A percentile compares a stretch with the other conserved stretches of the same genome.
phyloP scores from a whole-genome alignment of 2,888 invertebrate species.

The Caenorhabditis sp. region DNA sequence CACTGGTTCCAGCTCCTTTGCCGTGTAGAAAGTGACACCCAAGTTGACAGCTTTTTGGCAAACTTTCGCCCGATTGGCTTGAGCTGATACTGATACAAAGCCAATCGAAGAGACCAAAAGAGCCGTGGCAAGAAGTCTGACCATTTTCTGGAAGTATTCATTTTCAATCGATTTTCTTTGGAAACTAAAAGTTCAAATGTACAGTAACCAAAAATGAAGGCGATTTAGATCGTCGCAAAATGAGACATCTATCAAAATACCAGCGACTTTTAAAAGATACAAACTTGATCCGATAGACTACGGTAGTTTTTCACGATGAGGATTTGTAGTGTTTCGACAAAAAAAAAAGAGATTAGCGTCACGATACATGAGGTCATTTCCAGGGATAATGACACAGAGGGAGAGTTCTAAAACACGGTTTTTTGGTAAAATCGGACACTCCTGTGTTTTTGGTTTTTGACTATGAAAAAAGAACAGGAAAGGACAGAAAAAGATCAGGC shows the following conservation, averaged over 20 bases:
- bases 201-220: not conserved
- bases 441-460: not conserved
- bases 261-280: not conserved
- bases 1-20: conserved; percentile 44
- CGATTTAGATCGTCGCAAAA: not conserved
- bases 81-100: conserved; percentile 12
- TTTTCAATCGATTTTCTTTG: not conserved
- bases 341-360: conserved; percentile 10
- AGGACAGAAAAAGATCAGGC: conserved; percentile 10
- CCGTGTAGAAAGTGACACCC: conserved; percentile 59
- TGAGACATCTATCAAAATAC: not conserved
- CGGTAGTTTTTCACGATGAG: conserved; percentile 14
- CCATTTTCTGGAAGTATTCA: conserved; percentile 15
- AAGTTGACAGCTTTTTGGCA: conserved; percentile 54
- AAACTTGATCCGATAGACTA: not conserved
- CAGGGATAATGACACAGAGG: conserved; percentile 15
- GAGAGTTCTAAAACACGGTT: not conserved
- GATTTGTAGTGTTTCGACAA: not conserved
- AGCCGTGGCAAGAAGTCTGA: not conserved
- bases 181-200: not conserved
- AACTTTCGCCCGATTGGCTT: conserved; percentile 37
- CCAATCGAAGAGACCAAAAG: not conserved
- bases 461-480: not conserved
- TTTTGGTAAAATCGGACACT: not conserved
- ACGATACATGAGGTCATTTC: conserved; percentile 8